Evolutionary conservation across 2,888 invertebrate genomes (phyloP), one percentile per base, ranked within the genome.

Genomic region (Leptinotarsa juncta): DNA sequence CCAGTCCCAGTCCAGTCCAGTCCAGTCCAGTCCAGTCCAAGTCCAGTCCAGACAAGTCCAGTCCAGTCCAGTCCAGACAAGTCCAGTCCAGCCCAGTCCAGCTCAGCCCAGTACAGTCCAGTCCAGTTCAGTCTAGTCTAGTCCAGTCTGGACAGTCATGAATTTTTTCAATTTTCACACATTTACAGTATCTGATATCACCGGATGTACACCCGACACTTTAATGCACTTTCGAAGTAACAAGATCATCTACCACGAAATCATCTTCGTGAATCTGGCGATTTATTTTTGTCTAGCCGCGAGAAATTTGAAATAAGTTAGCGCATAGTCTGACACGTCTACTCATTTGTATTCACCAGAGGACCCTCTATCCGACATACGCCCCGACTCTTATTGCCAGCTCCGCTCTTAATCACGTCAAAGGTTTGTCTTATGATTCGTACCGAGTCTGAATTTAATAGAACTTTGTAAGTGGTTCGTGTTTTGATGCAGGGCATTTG

Each of bases 341-440:
- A 53, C 84, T 86, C 83, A 83, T 86, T 84, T 84, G 84, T 86
- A 86, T 86, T 84, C 85, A 79, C 79, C 77, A 75, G 80, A 80
- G 80, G 79, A 82, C 81, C 79, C 83, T 84, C 84, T 83, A 84
- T 84, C 84, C 83, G 83, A 84, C 85, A 84, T 82, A 84, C 82
- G 84, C 82, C 82, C 80, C 77, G 82, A 81, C 80, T 78, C 75
- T 75, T 67, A 74, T 72, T 77, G 69, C 71, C 72, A 55, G 55
- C 62, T 67, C 51, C 23, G 67, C 72, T 78, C 72, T 67, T 69
- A 69, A 69, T 69, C 69, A 69, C 69, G 69, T 57, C 57, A 49
- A 23, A 69, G 57, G 57, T 69, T 69, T 69, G 57, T 69, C 69
- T 69, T 69, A 69, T 48, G 69, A 69, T 69, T 69, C 69, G 62